Evolutionary conservation across 2,113 vertebrate genomes (phyloP).

Genomic region (Mohoua ochrocephala): DNA sequence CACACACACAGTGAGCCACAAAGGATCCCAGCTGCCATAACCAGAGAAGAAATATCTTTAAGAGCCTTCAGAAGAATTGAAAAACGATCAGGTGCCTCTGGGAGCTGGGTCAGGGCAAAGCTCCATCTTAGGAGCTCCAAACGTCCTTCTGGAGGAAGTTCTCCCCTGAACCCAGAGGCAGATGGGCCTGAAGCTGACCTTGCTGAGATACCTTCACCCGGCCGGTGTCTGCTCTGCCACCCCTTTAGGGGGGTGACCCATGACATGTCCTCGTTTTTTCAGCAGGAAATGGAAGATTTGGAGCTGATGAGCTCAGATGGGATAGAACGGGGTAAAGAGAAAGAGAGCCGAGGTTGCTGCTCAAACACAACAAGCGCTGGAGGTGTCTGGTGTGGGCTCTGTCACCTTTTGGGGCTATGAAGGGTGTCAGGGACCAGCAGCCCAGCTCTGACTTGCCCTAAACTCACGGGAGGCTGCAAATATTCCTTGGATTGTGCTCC

Average conservation of each 20-base stretch:
- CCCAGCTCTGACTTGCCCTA: not conserved
- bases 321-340: not conserved
- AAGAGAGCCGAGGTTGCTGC: too few relatives aligned
- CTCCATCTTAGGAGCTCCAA: not conserved
- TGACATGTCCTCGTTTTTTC: not conserved
- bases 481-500: not conserved
- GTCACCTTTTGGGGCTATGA: not conserved
- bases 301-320: not conserved
- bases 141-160: not conserved
- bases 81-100: not conserved
- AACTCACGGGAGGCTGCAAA: not conserved
- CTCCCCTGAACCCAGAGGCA: not conserved
- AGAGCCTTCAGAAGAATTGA: not conserved
- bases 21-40: not conserved
- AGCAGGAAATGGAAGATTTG: not conserved
- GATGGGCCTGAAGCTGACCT: not conserved
- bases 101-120: not conserved
- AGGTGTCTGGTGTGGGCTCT: not conserved
- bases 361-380: rapidly evolving
- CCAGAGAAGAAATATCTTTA: not conserved
- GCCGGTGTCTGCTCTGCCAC: rapidly evolving
- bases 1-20: rapidly evolving
- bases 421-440: not conserved
- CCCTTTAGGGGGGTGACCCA: not conserved
- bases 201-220: not conserved